A percentile compares a stretch with the other conserved stretches of the same genome.
These are phyloP conservation scores for Buphagus erythrorhynchus DNA, from an alignment of 2,797 vertebrate species.

Conservation along the genomic window DNA sequence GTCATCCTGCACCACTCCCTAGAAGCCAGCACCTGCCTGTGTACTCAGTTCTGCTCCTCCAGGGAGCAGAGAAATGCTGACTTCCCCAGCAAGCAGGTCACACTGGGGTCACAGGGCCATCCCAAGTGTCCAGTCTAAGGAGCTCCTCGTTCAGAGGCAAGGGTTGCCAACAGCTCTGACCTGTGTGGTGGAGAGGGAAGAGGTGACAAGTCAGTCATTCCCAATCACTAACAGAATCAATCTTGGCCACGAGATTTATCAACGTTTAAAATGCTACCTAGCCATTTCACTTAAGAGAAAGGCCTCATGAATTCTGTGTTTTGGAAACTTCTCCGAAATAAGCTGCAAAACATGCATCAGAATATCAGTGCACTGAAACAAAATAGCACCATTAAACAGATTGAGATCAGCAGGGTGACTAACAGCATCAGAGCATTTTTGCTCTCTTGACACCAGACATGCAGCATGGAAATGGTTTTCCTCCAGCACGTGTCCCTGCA, in stretches of 20 bases:
- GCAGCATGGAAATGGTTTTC: not conserved
- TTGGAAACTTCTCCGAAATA: not conserved
- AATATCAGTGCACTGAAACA: not conserved
- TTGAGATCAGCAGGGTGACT: not conserved
- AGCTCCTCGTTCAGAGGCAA: not conserved
- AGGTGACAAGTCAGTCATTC: not conserved
- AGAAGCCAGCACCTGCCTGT: not conserved
- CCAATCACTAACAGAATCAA: not conserved
- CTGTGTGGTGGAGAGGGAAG: not conserved
- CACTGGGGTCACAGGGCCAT: accelerated
- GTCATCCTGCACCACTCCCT: not conserved
- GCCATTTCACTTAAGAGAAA: not conserved
- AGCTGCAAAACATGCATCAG: not conserved
- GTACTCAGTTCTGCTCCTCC: not conserved
- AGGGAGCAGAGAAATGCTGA: not conserved
- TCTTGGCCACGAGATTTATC: not conserved
- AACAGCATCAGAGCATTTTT: not conserved
- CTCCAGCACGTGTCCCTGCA: not conserved
- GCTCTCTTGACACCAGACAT: accelerated
- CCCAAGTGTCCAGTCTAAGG: accelerated
- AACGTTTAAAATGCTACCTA: not conserved
- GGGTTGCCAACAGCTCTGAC: not conserved
- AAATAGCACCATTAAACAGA: not conserved
- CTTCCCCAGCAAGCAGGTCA: not conserved
- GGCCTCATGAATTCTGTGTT: not conserved